Percentiles rank a stretch among this genome's conserved stretches.
Conservation (phyloP, 2,113 vertebrate genomes). For the Holacanthus passer region DNA sequence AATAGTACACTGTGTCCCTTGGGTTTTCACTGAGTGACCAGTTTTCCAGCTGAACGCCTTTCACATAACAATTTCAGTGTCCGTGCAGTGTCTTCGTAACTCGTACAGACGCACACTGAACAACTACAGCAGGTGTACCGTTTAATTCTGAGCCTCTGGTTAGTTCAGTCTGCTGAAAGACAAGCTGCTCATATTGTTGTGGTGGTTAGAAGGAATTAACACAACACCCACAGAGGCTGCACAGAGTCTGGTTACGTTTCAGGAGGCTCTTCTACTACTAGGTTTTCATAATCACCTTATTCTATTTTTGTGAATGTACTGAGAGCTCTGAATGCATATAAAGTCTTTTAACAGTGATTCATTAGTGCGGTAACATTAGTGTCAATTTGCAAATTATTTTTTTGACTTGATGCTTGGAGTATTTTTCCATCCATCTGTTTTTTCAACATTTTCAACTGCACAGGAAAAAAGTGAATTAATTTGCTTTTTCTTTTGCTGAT, state of each 20-base stretch:
- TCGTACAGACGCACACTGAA: neutral
- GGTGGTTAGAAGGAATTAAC: slow-evolving; percentile 23
- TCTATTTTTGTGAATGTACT: neutral
- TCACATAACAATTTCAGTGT: slow-evolving; percentile 12
- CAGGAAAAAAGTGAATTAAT: too few species aligned
- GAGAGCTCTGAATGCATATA: too few species aligned
- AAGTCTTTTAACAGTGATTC: neutral
- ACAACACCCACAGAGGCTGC: neutral
- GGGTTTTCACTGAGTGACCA: neutral
- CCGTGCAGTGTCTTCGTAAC: slow-evolving; percentile 5
- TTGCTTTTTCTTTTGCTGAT: too few species aligned
- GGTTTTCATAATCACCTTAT: neutral
- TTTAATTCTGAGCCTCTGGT: slow-evolving; percentile 23
- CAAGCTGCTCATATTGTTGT: slow-evolving; percentile 34
- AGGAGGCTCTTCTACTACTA: neutral
- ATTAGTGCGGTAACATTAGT: neutral
- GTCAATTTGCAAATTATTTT: neutral
- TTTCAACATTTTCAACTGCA: too few species aligned
- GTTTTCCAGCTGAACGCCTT: slow-evolving; percentile 40
- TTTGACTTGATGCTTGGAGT: neutral
- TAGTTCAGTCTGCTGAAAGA: slow-evolving; percentile 43
- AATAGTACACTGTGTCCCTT: neutral
- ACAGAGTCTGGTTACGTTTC: neutral
- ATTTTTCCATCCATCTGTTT: too few species aligned
- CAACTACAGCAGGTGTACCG: slow-evolving; percentile 9